Base-by-base conservation (phyloP, 2,888 invertebrate genomes). In the Acleris cristana region DNA sequence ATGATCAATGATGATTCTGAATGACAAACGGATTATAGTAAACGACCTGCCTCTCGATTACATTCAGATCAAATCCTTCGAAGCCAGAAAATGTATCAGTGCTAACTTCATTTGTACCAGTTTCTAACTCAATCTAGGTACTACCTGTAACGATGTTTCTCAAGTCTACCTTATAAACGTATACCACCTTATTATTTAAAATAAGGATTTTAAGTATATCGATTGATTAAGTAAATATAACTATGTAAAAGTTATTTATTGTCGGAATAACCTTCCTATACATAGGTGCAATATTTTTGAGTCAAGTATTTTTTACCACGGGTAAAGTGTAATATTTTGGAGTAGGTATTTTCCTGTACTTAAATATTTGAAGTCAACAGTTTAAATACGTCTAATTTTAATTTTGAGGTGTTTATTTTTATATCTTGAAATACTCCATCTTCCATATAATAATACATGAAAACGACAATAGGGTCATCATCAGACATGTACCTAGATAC, bases 161-260 rank as follows among this genome's bases (percentile, higher is more conserved):
- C 52, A 52, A 56, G 14, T 44, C 66, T 81, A 79, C 80, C 79
- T 84, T 77, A 78, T 77, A 78, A 78, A 83, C 84, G 78, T 90
- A 88, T 90, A 91, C 91, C 91, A 90, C 91, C 91, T 90, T 91
- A 90, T 90, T 89, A 78, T 78, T 65, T 77, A 76, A 76, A 85
- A 90, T 90, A 90, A 89, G 90, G 89, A 81, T 79, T 73, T 80
- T 76, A 81, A 85, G 88, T 89, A 89, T 88, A 88, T 87, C 82
- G 87, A 82, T 79, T 80, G 69, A 76, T 73, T 78, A 81, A 76
- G 76, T 78, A 75, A 74, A 66, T 63, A 69, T 48, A 76, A 78
- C 85, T 87, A 83, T 89, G 86, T 88, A 86, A 87, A 87, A 87
- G 86, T 89, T 89, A 90, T 89, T 90, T 89, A 89, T 88, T 84